Conservation (phyloP, 2,113 vertebrate genomes). For the Entelurus aequoreus region DNA sequence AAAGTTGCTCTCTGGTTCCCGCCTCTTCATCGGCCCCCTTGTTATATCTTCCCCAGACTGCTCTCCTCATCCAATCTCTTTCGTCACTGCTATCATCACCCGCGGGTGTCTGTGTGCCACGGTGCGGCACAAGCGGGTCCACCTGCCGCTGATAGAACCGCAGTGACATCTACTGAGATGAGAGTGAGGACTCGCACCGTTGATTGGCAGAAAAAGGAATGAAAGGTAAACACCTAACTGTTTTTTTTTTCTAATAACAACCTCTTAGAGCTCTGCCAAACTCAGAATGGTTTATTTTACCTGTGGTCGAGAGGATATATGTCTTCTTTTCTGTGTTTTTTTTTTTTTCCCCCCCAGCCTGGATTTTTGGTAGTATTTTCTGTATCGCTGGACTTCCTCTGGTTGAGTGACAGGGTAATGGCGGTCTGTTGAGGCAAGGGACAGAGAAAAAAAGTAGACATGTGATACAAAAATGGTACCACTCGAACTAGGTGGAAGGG, state of each 20-base stretch:
- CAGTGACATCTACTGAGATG: conserved; percentile 75
- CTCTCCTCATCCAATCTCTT: conserved; percentile 29
- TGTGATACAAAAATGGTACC: not conserved
- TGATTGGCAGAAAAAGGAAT: conserved; percentile 6
- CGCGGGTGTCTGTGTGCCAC: conserved; percentile 48
- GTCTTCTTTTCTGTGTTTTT: not conserved
- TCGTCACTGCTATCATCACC: conserved; percentile 59
- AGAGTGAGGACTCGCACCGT: conserved; percentile 7
- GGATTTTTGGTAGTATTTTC: not conserved
- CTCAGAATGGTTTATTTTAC: conserved; percentile 9
- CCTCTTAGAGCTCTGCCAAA: conserved; percentile 13
- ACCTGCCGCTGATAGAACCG: conserved; percentile 58
- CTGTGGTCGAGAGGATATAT: conserved; percentile 1
- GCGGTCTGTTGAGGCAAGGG: conserved; percentile 30
- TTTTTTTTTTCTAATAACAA: conserved; percentile 25
- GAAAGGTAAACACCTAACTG: not conserved
- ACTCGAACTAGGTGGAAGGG: conserved; percentile 1
- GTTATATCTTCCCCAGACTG: conserved; percentile 34
- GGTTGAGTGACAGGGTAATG: conserved; percentile 53
- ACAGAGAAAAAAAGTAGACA: not conserved
- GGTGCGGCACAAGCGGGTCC: conserved; percentile 52
- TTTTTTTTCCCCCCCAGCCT: no score
- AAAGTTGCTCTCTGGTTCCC: conserved; percentile 13
- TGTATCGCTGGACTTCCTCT: conserved; percentile 48
- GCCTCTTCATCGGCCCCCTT: conserved; percentile 33